A percentile compares a stretch with the other conserved stretches of the same genome.
Conservation (phyloP, 2,888 invertebrate species). For the Thecophora atra region DNA sequence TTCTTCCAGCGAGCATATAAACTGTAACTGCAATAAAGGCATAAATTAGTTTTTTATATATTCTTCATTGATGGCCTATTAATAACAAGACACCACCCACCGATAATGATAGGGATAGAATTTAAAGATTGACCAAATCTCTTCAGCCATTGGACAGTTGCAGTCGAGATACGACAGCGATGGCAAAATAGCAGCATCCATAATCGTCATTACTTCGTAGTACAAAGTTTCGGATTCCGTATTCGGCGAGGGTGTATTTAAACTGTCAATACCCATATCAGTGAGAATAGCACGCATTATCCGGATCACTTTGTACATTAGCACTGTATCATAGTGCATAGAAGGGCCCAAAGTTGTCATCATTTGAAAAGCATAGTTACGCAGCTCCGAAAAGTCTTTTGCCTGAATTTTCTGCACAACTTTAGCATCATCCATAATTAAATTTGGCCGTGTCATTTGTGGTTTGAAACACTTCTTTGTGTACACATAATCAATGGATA, state of each 20-base stretch:
- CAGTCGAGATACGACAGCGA: constrained; percentile 90
- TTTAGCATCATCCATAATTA: constrained; percentile 65
- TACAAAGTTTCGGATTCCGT: constrained; percentile 72
- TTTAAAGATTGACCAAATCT: constrained; percentile 90
- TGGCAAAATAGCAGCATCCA: constrained; percentile 91
- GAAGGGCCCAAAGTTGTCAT: constrained; percentile 87
- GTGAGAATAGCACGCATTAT: constrained; percentile 65
- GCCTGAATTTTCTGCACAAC: constrained; percentile 66
- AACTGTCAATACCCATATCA: constrained; percentile 64
- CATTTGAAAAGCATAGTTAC: constrained; percentile 84
- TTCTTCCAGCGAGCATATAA: constrained; percentile 98
- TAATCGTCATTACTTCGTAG: constrained; percentile 83
- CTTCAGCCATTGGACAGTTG: constrained; percentile 96
- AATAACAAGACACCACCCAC: constrained; percentile 60
- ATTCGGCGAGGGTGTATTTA: constrained; percentile 58
- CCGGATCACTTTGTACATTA: constrained; percentile 86
- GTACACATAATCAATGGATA: constrained; percentile 88
- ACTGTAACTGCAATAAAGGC: constrained; percentile 72
- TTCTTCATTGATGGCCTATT: constrained; percentile 15
- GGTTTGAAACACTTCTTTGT: constrained; percentile 77
- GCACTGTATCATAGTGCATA: constrained; percentile 84
- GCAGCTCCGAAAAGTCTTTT: constrained; percentile 77
- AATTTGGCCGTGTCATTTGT: constrained; percentile 75
- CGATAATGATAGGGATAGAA: constrained; percentile 84
- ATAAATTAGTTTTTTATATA: constrained; percentile 58